Percentiles rank a stretch among this genome's conserved stretches.
Conservation (phyloP, 2,113 vertebrate species). For the Natator depressus region DNA sequence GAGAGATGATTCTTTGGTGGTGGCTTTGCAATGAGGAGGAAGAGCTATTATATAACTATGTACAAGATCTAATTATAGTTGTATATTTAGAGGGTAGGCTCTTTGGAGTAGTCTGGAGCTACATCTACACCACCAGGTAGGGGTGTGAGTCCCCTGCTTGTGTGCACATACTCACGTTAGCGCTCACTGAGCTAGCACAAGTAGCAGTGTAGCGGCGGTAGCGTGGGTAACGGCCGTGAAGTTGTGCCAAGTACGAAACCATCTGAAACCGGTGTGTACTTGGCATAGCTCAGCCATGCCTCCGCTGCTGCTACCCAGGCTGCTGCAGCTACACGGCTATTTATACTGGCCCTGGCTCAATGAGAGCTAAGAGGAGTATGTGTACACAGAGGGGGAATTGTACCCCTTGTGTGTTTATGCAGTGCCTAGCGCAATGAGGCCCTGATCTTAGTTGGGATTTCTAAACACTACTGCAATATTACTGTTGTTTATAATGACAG, state of each 20-base stretch:
- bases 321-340: neutral
- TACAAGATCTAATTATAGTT: neutral
- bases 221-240: no score
- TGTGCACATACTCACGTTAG: neutral
- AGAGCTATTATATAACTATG: neutral
- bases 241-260: neutral
- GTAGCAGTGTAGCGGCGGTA: neutral
- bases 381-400: no score
- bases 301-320: neutral
- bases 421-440: neutral
- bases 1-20: fast-evolving
- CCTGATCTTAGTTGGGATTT: neutral
- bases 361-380: no score
- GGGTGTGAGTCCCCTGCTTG: neutral
- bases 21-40: neutral
- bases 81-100: fast-evolving
- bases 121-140: neutral
- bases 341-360: no score
- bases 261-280: neutral
- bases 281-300: neutral
- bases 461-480: neutral
- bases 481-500: neutral
- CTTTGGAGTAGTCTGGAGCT: neutral
- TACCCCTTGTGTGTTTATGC: neutral
- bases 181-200: neutral